Evolutionary conservation across 2,888 invertebrate genomes (phyloP), one percentile per base, ranked within the genome.

Genomic region (Nasonia oneida): DNA sequence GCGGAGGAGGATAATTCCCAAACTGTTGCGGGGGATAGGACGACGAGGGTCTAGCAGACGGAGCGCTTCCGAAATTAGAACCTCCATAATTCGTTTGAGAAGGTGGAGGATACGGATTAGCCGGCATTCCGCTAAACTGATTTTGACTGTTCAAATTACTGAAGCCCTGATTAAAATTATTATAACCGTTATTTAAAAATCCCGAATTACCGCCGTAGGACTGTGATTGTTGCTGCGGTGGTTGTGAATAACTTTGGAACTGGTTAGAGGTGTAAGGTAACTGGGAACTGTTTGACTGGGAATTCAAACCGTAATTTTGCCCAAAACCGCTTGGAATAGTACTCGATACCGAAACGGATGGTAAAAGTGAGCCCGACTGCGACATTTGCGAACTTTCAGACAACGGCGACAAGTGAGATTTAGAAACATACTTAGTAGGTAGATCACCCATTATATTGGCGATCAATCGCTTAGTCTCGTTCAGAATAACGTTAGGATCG

Each of bases 361-460:
- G 37, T 57, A 85, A 50, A 71, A 81, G 57, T 14, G 83, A 39
- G 57, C 47, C 37, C 0, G 86, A 18, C 8, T 61, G 23, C 15
- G 82, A 57, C 2, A 84, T 18, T 18, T 79, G 71, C 5, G 87
- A 75, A 29, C 23, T 85, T 79, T 87, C 87, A 0, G 86, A 78
- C 3, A 87, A 33, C 10, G 89, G 85, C 14, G 88, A 86, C 0
- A 90, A 79, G 74, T 93, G 91, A 10, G 91, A 90, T 74, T 92
- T 93, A 3, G 91, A 89, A 14, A 91, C 92, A 79, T 92, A 93
- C 85, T 93, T 94, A 8, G 89, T 82, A 14, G 94, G 94, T 53
- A 95, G 89, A 33, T 95, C 94, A 37, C 95, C 95, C 95, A 96
- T 95, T 29, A 96, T 93, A 90, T 95, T 95, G 0, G 95, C 95